These are phyloP conservation scores for Sinonovacula constricta DNA, from an alignment of 1,140 invertebrate species.

Conservation along the genomic window DNA sequence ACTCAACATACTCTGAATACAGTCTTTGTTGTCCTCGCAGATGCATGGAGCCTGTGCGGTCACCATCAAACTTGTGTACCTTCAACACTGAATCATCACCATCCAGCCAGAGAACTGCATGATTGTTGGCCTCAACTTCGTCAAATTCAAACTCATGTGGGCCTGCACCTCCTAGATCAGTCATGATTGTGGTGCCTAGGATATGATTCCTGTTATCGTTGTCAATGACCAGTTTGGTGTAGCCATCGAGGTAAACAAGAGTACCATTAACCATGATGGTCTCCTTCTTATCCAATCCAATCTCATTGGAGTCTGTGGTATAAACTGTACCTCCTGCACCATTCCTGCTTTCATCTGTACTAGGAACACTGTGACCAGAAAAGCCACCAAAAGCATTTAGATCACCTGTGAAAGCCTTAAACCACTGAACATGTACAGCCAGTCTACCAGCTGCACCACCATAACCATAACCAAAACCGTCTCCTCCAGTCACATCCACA, in stretches of 20 bases:
- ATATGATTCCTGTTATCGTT: constrained; percentile 69
- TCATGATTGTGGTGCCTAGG: constrained; percentile 62
- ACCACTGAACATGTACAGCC: constrained; percentile 61
- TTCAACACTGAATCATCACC: constrained; percentile 59
- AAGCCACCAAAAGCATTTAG: constrained; percentile 62
- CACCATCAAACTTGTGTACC: constrained; percentile 70
- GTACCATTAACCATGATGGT: constrained; percentile 55
- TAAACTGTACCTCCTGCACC: constrained; percentile 68
- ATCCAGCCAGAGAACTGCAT: constrained; percentile 64
- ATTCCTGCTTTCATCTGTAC: constrained; percentile 51
- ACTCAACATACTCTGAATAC: constrained; percentile 65
- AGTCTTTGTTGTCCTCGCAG: constrained; percentile 59
- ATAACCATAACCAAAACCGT: constrained; percentile 55
- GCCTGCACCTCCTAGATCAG: constrained; percentile 44
- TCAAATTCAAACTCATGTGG: constrained; percentile 61
- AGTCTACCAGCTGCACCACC: constrained; percentile 68
- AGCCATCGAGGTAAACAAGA: constrained; percentile 53
- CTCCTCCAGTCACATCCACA: constrained; percentile 58
- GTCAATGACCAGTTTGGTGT: constrained; percentile 63
- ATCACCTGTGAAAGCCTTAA: constrained; percentile 63
- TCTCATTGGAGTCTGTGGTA: constrained; percentile 57
- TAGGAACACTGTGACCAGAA: constrained; percentile 39
- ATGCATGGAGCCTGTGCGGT: constrained; percentile 68
- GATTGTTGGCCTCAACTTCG: constrained; percentile 62
- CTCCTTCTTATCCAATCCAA: constrained; percentile 53